A percentile compares a stretch with the other conserved stretches of the same genome.
These are phyloP conservation scores for Furnarius figulus DNA, from an alignment of 2,113 vertebrate genomes.

Conservation along the genomic window DNA sequence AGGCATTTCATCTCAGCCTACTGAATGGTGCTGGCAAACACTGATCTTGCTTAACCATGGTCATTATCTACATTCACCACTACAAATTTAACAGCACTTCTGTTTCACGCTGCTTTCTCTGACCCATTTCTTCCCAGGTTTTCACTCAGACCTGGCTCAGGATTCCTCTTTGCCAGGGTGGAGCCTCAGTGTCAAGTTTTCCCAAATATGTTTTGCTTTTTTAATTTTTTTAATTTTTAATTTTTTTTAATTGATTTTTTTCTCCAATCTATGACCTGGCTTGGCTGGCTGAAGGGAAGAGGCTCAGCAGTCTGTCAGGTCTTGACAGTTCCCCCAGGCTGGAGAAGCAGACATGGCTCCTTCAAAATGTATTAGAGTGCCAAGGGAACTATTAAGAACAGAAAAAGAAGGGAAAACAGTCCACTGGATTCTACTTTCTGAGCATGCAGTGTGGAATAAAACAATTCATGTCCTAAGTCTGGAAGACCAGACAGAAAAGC, in stretches of 20 bases:
- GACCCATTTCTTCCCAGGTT: neutral
- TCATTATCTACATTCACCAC: neutral
- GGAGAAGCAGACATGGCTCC: neutral
- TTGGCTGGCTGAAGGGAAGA: neutral
- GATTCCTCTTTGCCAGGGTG: neutral
- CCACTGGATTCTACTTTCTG: neutral
- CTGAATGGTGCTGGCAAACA: neutral
- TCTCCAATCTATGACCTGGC: neutral
- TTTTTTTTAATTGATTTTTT: too few species aligned
- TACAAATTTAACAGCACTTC: neutral
- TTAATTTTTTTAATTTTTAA: fast-evolving
- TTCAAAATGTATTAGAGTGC: neutral
- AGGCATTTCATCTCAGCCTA: neutral
- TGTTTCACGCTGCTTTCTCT: neutral
- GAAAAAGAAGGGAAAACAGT: neutral
- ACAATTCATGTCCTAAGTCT: neutral
- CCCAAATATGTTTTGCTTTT: neutral
- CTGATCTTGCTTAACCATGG: neutral
- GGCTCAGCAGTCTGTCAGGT: neutral
- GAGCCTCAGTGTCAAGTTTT: neutral
- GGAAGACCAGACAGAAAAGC: neutral
- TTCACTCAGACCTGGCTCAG: neutral
- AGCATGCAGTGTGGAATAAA: neutral
- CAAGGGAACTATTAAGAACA: neutral
- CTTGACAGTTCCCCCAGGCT: neutral